Evolutionary conservation across 53 echinoderm and acorn worm species (phyloP).

Genomic region (Astropecten irregularis): DNA sequence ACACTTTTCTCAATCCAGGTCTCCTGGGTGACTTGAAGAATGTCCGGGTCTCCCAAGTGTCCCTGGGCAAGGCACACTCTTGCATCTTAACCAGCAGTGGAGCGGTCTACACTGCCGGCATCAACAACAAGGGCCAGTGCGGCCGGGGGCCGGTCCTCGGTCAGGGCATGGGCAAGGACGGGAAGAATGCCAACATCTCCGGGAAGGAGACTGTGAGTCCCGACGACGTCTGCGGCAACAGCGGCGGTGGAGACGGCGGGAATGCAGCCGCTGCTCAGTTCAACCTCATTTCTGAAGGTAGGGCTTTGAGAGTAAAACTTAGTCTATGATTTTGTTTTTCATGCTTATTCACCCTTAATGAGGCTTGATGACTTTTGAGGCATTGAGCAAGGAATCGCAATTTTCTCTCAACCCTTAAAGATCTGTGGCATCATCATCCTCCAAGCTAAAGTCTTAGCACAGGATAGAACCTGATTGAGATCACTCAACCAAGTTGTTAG

Average conservation of each 20-base stretch:
- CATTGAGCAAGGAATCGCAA: too few relatives aligned
- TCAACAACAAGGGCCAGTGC: slow-evolving; percentile 96
- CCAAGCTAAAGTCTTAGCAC: too few relatives aligned
- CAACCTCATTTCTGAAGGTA: slow-evolving; percentile 32
- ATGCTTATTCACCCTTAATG: too few relatives aligned
- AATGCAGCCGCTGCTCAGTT: slow-evolving; percentile 10
- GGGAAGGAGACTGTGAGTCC: slow-evolving; percentile 37
- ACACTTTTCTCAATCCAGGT: too few relatives aligned
- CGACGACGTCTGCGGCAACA: slow-evolving; percentile 29
- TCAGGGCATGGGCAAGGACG: slow-evolving; percentile 72
- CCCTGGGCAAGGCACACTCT: slow-evolving; percentile 85
- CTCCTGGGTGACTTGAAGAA: slow-evolving; percentile 80
- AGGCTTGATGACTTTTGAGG: too few relatives aligned
- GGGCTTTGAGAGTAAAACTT: too few relatives aligned
- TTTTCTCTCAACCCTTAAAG: too few relatives aligned
- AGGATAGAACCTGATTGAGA: too few relatives aligned
- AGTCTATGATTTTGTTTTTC: too few relatives aligned
- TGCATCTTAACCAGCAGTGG: slow-evolving; percentile 75
- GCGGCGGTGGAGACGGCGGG: background rate
- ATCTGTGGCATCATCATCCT: too few relatives aligned
- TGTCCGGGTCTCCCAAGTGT: slow-evolving; percentile 64
- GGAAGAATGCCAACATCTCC: slow-evolving; percentile 57
- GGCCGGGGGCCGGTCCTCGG: slow-evolving; percentile 76
- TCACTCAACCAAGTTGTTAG: too few relatives aligned
- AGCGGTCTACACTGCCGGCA: slow-evolving; percentile 82